phyloP scores from a whole-genome alignment of 2,113 vertebrate species.

The Hemibagrus wyckioides region DNA sequence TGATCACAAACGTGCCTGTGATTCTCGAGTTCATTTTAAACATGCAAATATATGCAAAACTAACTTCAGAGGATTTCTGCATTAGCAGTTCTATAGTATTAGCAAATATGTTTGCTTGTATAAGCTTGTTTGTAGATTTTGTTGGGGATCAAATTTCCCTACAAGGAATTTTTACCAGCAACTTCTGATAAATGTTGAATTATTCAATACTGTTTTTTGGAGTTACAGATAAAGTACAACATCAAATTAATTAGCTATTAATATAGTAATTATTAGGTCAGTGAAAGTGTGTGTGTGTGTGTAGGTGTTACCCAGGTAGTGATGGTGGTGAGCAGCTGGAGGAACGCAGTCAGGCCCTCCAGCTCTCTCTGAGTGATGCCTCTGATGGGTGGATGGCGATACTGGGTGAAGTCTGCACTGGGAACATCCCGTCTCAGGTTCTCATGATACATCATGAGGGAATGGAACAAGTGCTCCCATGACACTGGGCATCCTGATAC shows the following conservation, averaged over 20 bases:
- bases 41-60: not conserved
- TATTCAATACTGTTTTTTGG: not conserved
- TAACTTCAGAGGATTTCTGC: not conserved
- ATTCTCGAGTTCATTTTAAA: not conserved
- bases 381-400: slow-evolving; percentile 86
- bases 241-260: not conserved
- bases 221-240: not conserved
- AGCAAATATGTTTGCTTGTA: not conserved
- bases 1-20: not conserved
- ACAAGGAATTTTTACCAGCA: not conserved
- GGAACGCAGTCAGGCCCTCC: slow-evolving; percentile 89
- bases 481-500: slow-evolving; percentile 90
- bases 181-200: not conserved
- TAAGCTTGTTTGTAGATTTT: not conserved
- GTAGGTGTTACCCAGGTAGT: slow-evolving; percentile 83
- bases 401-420: slow-evolving; percentile 87
- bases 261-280: not conserved
- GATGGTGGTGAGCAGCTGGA: slow-evolving; percentile 89
- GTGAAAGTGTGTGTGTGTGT: not conserved
- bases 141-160: not conserved
- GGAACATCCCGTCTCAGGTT: slow-evolving; percentile 91
- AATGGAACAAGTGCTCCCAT: slow-evolving; percentile 98
- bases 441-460: slow-evolving; percentile 94
- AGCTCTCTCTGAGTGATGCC: slow-evolving; percentile 96
- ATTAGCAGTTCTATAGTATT: not conserved